Percentiles rank a stretch among this genome's conserved stretches.
Evolutionary conservation across 2,113 vertebrate genomes (phyloP).

Genomic region (Bubo bubo): DNA sequence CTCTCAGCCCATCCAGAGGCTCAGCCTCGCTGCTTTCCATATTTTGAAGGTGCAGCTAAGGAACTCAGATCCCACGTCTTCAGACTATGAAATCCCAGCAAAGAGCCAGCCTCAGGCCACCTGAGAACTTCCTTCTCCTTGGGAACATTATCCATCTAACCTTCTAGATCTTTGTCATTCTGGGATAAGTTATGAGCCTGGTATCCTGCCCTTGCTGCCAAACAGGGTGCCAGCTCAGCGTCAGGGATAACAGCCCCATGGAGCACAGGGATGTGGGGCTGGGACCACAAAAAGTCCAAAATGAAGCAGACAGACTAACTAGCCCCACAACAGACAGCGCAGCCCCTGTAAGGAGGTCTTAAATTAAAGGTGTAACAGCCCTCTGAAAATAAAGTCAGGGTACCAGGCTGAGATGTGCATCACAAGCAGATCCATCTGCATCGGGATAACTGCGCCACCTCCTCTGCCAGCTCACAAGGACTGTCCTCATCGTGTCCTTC

Average conservation of each 20-base stretch:
- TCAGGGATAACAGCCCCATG: accelerated
- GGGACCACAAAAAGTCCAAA: not conserved
- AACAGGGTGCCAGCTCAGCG: not conserved
- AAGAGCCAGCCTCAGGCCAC: not conserved
- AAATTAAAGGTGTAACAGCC: not conserved
- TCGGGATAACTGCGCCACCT: accelerated
- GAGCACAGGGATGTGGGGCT: not conserved
- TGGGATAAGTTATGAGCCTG: not conserved
- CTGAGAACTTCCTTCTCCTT: not conserved
- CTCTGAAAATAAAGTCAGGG: not conserved
- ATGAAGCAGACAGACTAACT: accelerated
- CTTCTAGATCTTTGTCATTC: not conserved
- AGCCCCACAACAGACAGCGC: not conserved
- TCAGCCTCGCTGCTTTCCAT: not conserved
- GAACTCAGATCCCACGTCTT: not conserved
- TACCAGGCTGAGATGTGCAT: not conserved
- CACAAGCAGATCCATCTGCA: not conserved
- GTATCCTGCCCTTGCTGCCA: not conserved
- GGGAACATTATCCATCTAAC: not conserved
- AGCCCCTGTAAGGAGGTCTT: not conserved
- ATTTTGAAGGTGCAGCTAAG: not conserved
- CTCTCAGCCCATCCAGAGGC: not conserved
- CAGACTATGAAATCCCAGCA: not conserved
- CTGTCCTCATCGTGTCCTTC: not conserved
- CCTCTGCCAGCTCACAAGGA: not conserved